Evolutionary conservation across 1,140 invertebrate genomes (phyloP), one percentile per base, ranked within the genome.

Genomic region (Hesperophylax magnus): DNA sequence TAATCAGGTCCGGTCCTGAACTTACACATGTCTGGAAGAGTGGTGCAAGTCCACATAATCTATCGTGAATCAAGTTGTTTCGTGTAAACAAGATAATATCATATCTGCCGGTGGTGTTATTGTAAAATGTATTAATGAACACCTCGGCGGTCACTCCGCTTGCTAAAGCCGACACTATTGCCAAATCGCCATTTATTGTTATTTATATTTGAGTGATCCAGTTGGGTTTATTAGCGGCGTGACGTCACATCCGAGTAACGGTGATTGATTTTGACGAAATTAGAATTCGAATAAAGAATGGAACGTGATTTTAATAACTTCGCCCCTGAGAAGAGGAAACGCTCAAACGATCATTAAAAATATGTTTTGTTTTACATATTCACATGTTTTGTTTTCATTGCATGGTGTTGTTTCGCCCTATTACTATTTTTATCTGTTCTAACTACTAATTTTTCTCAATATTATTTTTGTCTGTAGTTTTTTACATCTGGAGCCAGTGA

Each of bases 211-310:
- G 31, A 58, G 15, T 24, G 67, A 71, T 71, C 67, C 24, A 71
- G 2, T 53, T 72, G 8, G 24, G 65, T 69, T 72, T 72, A 72
- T 72, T 72, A 72, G n/a, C 53, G 53, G 8, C 39, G 20, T 72
- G 69, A 72, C 69, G 69, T 72, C 69, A 72, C 47, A 72, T 72
- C 69, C 69, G 14, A 69, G 69, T 53, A 53, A 72, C 69, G 69
- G 69, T 72, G 69, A 72, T 72, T 72, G 69, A 72, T 72, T 72
- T 72, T 72, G 18, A 72, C 14, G 69, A 53, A 72, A 72, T 72
- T 72, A 1, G 47, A 53, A 52, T 72, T 54, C 22, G 53, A 72
- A 22, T 72, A 54, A 53, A 52, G 69, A 72, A 72, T 72, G 69
- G 39, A 72, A 20, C 11, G 17, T 18, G 39, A 53, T 47, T 53